Evolutionary conservation across 2,888 invertebrate species (phyloP).

Genomic region (Vannuccia rotundouncinata): DNA sequence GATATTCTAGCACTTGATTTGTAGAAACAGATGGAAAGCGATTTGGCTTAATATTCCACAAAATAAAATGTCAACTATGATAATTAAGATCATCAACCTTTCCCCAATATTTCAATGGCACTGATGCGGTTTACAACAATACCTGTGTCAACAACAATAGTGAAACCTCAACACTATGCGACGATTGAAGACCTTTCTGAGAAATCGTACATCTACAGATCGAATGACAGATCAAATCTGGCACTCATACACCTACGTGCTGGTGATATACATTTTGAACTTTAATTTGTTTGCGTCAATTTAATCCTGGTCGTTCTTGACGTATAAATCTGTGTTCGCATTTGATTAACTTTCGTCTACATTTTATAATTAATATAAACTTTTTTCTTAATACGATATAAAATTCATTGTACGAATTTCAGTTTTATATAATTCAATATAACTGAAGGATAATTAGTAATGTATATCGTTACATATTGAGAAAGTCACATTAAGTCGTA

Average conservation of each 20-base stretch:
- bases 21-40: conserved; percentile 22
- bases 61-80: neutral
- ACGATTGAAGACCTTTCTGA: conserved; percentile 27
- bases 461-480: neutral
- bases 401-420: neutral
- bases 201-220: conserved; percentile 15
- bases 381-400: neutral
- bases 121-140: conserved; percentile 20
- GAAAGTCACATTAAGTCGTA: neutral
- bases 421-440: neutral
- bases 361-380: neutral
- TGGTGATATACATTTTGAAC: neutral
- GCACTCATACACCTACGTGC: conserved; percentile 11
- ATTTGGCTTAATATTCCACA: conserved; percentile 18
- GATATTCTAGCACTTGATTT: conserved; percentile 10
- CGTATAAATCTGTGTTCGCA: neutral
- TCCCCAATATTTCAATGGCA: conserved; percentile 9
- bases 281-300: conserved; percentile 20
- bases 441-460: neutral
- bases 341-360: conserved; percentile 12
- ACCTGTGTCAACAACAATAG: conserved; percentile 25
- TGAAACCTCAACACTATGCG: conserved; percentile 27
- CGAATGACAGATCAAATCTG: conserved; percentile 4
- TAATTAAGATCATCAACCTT: conserved; percentile 17
- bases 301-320: conserved; percentile 12